Base-by-base conservation (phyloP, 2,888 invertebrate species). In the Sphaeridia pumilis region DNA sequence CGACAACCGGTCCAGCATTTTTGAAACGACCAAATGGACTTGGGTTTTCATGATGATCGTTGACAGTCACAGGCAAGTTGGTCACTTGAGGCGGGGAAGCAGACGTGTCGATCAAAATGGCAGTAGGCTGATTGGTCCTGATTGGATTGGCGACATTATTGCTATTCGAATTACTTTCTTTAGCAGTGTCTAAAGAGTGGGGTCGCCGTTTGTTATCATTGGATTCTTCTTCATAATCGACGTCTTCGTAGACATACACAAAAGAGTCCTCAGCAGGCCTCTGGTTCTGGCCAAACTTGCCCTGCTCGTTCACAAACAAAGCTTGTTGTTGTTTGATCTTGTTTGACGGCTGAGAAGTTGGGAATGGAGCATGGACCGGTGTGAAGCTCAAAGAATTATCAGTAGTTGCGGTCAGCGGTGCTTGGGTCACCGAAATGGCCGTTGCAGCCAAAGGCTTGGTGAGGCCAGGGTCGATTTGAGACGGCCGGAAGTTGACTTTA, bases 211-310 rank as follows among this genome's bases (percentile, higher is more conserved):
- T 31, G 14, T 41, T 14, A 4, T 14, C 35, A 21, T 34, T 14
- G 20, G 47, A 46, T 24, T 45, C 31, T 4, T 53, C 50, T 42
- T 59, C 59, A 46, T 64, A 62, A 43, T 64, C 64, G n/a, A 55
- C 58, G 49, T 64, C 62, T 26, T 64, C 64, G 38, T 64, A 64
- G 1, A 64, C 62, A 25, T 64, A 64, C 21, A 63, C 58, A 31
- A 58, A 62, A 14, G 59, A 59, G 24, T 61, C 58, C 4, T 58
- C 50, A 24, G 25, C 12, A 17, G 26, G 46, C 3, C 7, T 20
- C 17, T 24, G 31, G 20, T 24, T 35, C 38, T 22, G 50, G 34
- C 35, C 43, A 46, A 43, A 26, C 42, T 17, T 4, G 36, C 17
- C n/a, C 5, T 38, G 5, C 12, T 38, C 38, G 12, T 38, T 14